Evolutionary conservation across 2,113 vertebrate genomes (phyloP), one percentile per base, ranked within the genome.

Genomic region (Mola mola): DNA sequence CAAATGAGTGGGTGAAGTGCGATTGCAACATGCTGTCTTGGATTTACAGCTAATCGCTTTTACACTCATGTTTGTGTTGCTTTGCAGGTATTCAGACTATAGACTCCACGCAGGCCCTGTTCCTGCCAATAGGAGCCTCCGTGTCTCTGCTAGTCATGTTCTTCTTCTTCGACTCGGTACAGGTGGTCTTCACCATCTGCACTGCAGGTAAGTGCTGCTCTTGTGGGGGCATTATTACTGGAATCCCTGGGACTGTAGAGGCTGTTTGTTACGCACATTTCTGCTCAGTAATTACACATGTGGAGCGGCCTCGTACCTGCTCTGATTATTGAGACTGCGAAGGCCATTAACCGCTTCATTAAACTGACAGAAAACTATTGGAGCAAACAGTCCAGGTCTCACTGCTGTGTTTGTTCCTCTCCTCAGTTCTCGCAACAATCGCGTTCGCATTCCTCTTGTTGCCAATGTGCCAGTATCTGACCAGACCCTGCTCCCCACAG

Each of bases 391-490:
- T 28, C 15, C 0, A 19, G 50, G 52, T 78, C 60, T 80, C 62
- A 72, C 48, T 65, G 40, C 60, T 68, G 19, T 61, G 36, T 79
- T 43, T 86, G 25, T 71, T 72, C 57, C 63, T 72, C 47, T 79
- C 57, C 51, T 12, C 86, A 99, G 97, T 99, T 89, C 94, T 99
- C 75, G 97, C 97, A 72, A 99, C 97, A 59, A 99, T 99, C 88
- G 97, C 97, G 62, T 99, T 99, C 82, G 97, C 97, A 86, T 99
- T 99, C 86, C 96, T 99, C 52, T 92, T 99, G 88, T 91, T 99
- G 91, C 97, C 97, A 41, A 99, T 99, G 97, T 99, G 97, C 94
- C 97, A 99, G 95, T 99, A 99, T 92, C 94, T 99, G 93, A 99
- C 97, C 86, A 93, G 95, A 86, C 97, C 97, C 81, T 99, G 97